These are phyloP conservation scores for Flexamia atlantica DNA, from an alignment of 2,888 invertebrate genomes.

Conservation along the genomic window DNA sequence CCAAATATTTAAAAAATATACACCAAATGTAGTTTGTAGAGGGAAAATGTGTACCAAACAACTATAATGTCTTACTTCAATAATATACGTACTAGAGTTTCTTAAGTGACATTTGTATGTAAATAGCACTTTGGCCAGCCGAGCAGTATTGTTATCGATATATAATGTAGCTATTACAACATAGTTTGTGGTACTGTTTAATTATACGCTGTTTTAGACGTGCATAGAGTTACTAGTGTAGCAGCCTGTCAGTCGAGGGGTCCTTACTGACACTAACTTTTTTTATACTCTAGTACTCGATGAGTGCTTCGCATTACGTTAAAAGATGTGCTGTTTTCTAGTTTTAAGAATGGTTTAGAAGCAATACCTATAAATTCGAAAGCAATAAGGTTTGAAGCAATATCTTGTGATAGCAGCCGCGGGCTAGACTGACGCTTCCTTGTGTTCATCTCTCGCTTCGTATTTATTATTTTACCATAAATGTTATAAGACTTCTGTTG, in stretches of 20 bases:
- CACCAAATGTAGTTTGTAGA: slow-evolving; percentile 56
- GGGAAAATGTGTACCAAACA: slow-evolving; percentile 46
- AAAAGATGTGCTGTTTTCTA: slow-evolving; percentile 52
- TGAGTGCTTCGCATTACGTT: slow-evolving; percentile 40
- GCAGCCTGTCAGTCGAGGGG: not conserved
- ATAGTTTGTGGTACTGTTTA: slow-evolving; percentile 56
- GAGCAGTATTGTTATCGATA: slow-evolving; percentile 52
- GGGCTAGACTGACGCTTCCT: slow-evolving; percentile 50
- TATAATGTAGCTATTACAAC: slow-evolving; percentile 49
- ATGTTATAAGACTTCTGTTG: not conserved
- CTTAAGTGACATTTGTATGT: slow-evolving; percentile 43
- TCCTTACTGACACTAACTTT: slow-evolving; percentile 3
- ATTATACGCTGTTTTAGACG: slow-evolving; percentile 46
- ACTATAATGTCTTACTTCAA: slow-evolving; percentile 55
- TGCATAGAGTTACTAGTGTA: slow-evolving; percentile 29
- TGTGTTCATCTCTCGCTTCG: slow-evolving; percentile 45
- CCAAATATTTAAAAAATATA: slow-evolving; percentile 56
- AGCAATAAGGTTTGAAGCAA: slow-evolving; percentile 54
- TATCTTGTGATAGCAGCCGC: slow-evolving; percentile 44
- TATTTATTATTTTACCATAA: slow-evolving; percentile 1
- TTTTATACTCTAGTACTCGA: slow-evolving; percentile 42
- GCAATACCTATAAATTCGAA: slow-evolving; percentile 34
- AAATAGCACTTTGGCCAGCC: slow-evolving; percentile 54
- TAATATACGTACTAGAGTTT: slow-evolving; percentile 57
- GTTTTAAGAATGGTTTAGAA: slow-evolving; percentile 52